These are phyloP conservation scores for Podargus strigoides DNA, from an alignment of 2,797 vertebrate genomes.

Conservation along the genomic window DNA sequence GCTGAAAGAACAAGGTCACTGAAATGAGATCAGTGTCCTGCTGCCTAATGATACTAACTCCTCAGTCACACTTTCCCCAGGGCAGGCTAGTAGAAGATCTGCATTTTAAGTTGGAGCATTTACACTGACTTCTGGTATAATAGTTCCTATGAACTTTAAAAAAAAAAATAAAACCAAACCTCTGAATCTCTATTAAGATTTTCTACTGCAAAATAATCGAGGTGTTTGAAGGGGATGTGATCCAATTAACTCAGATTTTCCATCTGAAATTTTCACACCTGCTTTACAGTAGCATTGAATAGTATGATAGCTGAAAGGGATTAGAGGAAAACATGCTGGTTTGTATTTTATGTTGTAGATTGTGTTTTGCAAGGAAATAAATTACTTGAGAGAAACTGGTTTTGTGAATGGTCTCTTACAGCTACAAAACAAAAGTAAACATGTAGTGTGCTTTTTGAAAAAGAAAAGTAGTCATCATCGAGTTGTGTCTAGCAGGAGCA, in stretches of 20 bases:
- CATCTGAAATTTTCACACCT: neutral
- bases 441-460: neutral
- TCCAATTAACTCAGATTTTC: neutral
- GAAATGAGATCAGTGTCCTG: neutral
- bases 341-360: neutral
- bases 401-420: neutral
- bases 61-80: neutral
- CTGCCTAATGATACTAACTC: neutral
- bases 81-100: neutral
- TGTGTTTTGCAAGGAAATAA: conserved; percentile 11
- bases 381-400: neutral
- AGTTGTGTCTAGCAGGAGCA: neutral
- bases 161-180: neutral
- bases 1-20: neutral
- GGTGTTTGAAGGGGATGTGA: neutral
- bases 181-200: neutral
- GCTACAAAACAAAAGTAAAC: neutral
- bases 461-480: neutral
- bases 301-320: neutral
- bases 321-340: neutral
- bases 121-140: neutral
- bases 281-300: neutral
- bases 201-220: neutral
- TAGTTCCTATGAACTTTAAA: neutral
- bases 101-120: neutral